Evolutionary conservation across 2,797 vertebrate genomes (phyloP).

Genomic region (Hemibagrus guttatus): DNA sequence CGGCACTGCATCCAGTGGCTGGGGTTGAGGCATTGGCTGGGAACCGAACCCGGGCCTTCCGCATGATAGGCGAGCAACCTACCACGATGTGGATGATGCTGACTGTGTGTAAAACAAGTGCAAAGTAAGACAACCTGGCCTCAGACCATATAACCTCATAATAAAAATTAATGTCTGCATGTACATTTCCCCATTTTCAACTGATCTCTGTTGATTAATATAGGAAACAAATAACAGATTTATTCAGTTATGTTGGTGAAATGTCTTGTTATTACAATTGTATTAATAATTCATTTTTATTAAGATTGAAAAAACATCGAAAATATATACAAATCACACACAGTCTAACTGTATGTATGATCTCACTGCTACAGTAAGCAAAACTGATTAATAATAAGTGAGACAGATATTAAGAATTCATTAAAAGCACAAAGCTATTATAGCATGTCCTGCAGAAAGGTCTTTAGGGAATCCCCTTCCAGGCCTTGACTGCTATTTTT

Average conservation of each 20-base stretch:
- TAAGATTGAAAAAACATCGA: neutral
- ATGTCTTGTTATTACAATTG: neutral
- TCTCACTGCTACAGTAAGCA: neutral
- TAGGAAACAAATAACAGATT: neutral
- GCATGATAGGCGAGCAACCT: too few relatives aligned
- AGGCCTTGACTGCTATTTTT: slow-evolving; percentile 71
- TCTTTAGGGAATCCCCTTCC: slow-evolving; percentile 68
- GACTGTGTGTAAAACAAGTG: slow-evolving; percentile 7
- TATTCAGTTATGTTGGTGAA: neutral
- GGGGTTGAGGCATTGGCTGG: too few relatives aligned
- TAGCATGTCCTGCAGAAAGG: slow-evolving; percentile 5
- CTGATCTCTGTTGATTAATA: neutral
- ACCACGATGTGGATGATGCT: slow-evolving; percentile 33
- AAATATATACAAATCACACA: neutral
- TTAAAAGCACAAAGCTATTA: slow-evolving; percentile 18
- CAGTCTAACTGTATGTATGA: neutral
- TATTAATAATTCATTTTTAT: neutral
- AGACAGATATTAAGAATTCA: slow-evolving; percentile 14
- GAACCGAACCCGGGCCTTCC: too few relatives aligned
- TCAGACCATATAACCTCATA: neutral
- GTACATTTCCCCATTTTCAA: too few relatives aligned
- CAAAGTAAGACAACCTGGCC: neutral
- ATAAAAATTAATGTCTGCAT: neutral
- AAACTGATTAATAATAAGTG: slow-evolving; percentile 10
- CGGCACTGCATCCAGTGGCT: too few relatives aligned